A percentile compares a stretch with the other conserved stretches of the same genome.
Evolutionary conservation across 2,797 vertebrate species (phyloP).

Genomic region (Phrynocephalus vlangalii): DNA sequence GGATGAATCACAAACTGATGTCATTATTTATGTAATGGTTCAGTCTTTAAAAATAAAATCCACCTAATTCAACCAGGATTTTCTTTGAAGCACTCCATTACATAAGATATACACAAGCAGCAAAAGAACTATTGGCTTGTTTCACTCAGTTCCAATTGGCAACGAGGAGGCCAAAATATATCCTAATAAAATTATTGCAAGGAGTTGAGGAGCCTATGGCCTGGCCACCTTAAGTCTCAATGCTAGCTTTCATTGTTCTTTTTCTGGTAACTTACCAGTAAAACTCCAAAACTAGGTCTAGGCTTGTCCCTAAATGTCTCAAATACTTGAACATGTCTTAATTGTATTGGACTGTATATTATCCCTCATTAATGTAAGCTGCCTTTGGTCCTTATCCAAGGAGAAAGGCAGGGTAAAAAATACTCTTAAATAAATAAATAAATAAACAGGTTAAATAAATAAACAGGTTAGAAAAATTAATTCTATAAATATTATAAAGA

Average conservation of each 20-base stretch:
- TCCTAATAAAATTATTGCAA: constrained; percentile 49
- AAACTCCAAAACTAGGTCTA: constrained; percentile 28
- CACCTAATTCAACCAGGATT: constrained; percentile 47
- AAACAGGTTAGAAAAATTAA: no score
- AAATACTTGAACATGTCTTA: no score
- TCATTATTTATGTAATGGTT: constrained; percentile 59
- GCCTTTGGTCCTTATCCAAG: no score
- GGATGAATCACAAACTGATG: constrained; percentile 50
- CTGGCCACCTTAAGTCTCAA: constrained; percentile 2
- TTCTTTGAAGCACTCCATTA: constrained; percentile 59
- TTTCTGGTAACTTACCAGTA: constrained; percentile 31
- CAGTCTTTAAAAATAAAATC: constrained; percentile 1
- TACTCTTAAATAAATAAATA: no score
- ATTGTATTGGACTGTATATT: no score
- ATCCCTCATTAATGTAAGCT: no score
- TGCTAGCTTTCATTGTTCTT: constrained; percentile 38
- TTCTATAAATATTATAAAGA: no score
- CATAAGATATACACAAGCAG: constrained; percentile 62
- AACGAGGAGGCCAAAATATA: constrained; percentile 58
- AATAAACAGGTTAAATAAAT: no score
- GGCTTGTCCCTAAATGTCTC: not conserved
- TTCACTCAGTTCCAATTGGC: constrained; percentile 57
- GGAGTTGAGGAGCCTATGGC: constrained; percentile 9
- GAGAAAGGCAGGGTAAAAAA: no score
- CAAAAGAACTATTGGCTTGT: constrained; percentile 48